Evolutionary conservation across 2,888 invertebrate species (phyloP).

Genomic region (Chelonus formosanus): DNA sequence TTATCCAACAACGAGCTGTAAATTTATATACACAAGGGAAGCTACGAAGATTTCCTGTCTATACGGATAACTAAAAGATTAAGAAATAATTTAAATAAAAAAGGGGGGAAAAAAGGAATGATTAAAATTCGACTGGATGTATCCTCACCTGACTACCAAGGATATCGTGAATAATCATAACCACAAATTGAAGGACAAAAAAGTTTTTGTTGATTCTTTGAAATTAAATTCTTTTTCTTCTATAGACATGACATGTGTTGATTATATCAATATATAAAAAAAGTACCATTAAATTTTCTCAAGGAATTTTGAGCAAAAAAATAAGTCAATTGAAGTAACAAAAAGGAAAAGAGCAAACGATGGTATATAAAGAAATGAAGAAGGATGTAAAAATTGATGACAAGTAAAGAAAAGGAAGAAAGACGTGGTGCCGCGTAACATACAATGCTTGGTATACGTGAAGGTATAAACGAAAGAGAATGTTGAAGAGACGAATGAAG

Average conservation of each 20-base stretch:
- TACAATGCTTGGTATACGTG: conserved; percentile 3
- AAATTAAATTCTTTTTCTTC: too few species aligned
- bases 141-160: too few species aligned
- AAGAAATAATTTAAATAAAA: conserved; percentile 23
- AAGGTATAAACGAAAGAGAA: conserved; percentile 1
- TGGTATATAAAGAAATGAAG: neutral
- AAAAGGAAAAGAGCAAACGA: neutral
- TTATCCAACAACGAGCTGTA: conserved; percentile 48
- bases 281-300: too few species aligned
- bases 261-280: too few species aligned
- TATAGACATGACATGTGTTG: too few species aligned
- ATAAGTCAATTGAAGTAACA: neutral
- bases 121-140: too few species aligned
- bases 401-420: conserved; percentile 20
- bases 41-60: conserved; percentile 38
- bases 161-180: too few species aligned
- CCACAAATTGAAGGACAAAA: too few species aligned
- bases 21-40: conserved; percentile 28
- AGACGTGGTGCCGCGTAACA: neutral
- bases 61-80: conserved; percentile 7
- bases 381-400: conserved; percentile 31
- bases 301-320: neutral
- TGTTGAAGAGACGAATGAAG: neutral
- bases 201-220: too few species aligned
- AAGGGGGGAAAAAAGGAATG: conserved; percentile 1